phyloP scores from a whole-genome alignment of 1,140 invertebrate species.

The Zaprionus davidi region DNA sequence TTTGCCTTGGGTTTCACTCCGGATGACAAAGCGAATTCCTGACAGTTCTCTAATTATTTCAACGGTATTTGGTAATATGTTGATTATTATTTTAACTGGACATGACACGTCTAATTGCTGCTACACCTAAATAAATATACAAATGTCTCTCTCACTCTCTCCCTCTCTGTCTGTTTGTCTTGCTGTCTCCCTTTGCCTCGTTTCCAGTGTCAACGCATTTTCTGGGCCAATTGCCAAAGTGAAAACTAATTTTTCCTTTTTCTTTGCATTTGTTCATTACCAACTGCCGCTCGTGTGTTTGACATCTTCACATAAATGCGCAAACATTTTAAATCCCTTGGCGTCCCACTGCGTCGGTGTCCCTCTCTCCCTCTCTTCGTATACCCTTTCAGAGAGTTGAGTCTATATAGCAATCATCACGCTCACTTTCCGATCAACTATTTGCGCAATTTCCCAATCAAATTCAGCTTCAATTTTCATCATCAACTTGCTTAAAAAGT shows the following conservation, averaged over 20 bases:
- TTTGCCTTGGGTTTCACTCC: background rate
- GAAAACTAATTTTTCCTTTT: slow-evolving; percentile 42
- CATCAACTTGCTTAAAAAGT: background rate
- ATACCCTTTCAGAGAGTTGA: background rate
- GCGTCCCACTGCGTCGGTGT: background rate
- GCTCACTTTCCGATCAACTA: background rate
- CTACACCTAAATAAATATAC: slow-evolving; percentile 25
- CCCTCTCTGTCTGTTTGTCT: background rate
- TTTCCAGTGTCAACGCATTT: slow-evolving; percentile 27
- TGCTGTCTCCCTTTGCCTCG: background rate
- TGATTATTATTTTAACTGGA: slow-evolving; percentile 39
- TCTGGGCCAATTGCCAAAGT: slow-evolving; percentile 76
- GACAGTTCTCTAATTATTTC: background rate
- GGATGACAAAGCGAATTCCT: background rate
- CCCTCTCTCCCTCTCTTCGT: background rate
- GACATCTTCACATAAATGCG: slow-evolving; percentile 76
- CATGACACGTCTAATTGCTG: slow-evolving; percentile 60
- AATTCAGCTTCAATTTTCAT: background rate
- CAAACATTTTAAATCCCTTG: slow-evolving; percentile 65
- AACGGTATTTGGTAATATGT: background rate
- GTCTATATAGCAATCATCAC: background rate
- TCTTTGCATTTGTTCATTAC: slow-evolving; percentile 53
- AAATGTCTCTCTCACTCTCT: background rate
- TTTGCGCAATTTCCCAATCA: background rate
- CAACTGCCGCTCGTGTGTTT: slow-evolving; percentile 42